phyloP scores from a whole-genome alignment of 1,140 invertebrate genomes.

The Trinorchestia longiramus region DNA sequence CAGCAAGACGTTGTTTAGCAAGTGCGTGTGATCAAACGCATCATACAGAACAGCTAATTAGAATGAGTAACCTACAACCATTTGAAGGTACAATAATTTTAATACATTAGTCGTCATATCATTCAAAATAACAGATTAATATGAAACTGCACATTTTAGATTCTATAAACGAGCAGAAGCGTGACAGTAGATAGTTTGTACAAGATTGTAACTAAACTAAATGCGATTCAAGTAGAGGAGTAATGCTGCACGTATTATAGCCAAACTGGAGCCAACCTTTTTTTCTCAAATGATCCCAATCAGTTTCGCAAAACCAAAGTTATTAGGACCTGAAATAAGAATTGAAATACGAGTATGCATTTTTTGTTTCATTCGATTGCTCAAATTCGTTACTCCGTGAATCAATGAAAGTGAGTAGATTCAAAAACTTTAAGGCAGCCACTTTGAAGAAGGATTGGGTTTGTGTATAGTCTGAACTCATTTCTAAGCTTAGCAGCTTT shows the following conservation, averaged over 20 bases:
- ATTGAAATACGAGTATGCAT: neutral
- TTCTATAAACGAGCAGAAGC: too few relatives aligned
- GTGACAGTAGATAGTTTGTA: too few relatives aligned
- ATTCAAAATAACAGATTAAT: too few relatives aligned
- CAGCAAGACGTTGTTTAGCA: too few relatives aligned
- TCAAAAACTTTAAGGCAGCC: neutral
- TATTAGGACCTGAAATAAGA: neutral
- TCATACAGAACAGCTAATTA: too few relatives aligned
- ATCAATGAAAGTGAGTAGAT: neutral
- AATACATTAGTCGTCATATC: too few relatives aligned
- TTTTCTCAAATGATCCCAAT: neutral
- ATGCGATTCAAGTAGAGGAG: neutral
- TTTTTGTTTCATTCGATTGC: neutral
- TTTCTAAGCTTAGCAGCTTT: neutral
- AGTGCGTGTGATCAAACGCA: too few relatives aligned
- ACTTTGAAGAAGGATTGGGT: neutral
- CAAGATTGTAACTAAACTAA: too few relatives aligned
- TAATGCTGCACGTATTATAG: neutral
- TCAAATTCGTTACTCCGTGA: neutral
- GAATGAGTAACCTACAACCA: too few relatives aligned
- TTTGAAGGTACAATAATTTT: too few relatives aligned
- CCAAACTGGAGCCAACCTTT: neutral
- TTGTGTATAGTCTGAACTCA: neutral
- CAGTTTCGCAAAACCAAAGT: neutral
- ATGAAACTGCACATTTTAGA: too few relatives aligned